Percentiles rank a stretch among this genome's conserved stretches.
Conservation (phyloP, 2,113 vertebrate species). For the Poecilia latipinna region DNA sequence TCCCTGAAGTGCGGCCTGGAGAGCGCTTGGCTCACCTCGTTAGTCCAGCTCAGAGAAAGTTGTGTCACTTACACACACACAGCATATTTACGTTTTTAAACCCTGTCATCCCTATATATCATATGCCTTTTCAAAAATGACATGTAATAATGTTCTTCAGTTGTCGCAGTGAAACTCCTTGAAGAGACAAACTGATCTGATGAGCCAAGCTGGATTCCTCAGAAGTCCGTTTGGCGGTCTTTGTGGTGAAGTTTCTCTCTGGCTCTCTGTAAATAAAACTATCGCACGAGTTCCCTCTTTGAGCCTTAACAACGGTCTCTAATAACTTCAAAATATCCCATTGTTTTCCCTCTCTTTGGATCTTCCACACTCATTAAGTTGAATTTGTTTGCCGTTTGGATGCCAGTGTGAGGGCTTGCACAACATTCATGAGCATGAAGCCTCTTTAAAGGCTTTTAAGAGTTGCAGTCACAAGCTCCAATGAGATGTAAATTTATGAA, state of each 20-base stretch:
- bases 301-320: conserved; percentile 34
- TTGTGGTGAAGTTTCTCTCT: conserved; percentile 30
- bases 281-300: conserved; percentile 31
- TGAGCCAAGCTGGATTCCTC: background rate
- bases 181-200: background rate
- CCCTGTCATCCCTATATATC: background rate
- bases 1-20: background rate
- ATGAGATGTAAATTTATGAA: conserved; percentile 76
- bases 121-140: background rate
- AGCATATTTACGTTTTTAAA: background rate
- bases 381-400: background rate
- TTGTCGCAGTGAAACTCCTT: background rate
- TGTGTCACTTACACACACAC: background rate
- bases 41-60: background rate
- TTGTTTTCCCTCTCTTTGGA: conserved; percentile 56
- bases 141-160: background rate
- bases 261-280: conserved; percentile 49
- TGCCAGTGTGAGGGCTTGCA: conserved; percentile 15
- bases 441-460: conserved; percentile 5
- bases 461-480: conserved; percentile 43
- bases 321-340: conserved; percentile 43
- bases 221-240: conserved; percentile 20
- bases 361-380: conserved; percentile 35
- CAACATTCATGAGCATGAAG: conserved; percentile 33
- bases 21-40: background rate